Evolutionary conservation across 2,797 vertebrate genomes (phyloP), one percentile per base, ranked within the genome.

Genomic region (Aeoliscus strigatus): DNA sequence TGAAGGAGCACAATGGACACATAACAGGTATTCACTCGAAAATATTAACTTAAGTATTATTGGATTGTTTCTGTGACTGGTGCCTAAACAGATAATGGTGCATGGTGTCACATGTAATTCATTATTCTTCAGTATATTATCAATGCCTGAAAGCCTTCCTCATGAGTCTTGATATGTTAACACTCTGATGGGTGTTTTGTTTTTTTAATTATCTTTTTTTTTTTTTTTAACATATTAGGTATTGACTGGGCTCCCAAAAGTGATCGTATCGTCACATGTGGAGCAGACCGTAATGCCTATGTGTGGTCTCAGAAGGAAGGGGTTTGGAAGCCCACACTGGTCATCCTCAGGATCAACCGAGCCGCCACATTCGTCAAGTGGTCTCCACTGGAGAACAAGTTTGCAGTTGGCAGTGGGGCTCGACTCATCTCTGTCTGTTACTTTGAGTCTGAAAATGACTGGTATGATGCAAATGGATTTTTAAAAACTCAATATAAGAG

Each of bases 191-290:
- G n/a, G 4, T 7, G 9, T 15, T 15, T 8, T 17, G 12, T 4
- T 2, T 26, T 7, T 9, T 14, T 26, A 1, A 12, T 23, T 21
- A 8, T 37, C 15, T 52, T 14, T 25, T 14, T 8, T 27, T 46
- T 5, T 40, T 1, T 27, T 16, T 4, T n/a, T n/a, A n/a, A n/a
- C n/a, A n/a, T n/a, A n/a, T n/a, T 48, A 98, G 96, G 96, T 26
- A 98, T 98, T 14, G 96, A 98, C 82, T 98, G 96, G 96, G 96
- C 96, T 80, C 94, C 96, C 47, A 96, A 96, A 82, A 98, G 95
- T 1, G 94, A 98, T 66, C 93, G 95, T 47, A 98, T 98, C n/a
- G 96, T 98, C 56, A 98, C 96, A 4, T 98, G 96, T 0, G 96
- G 96, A 4, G 94, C 96, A 0, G 96, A 98, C 81, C 93, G 96